A percentile compares a stretch with the other conserved stretches of the same genome.
Conservation (phyloP, 2,113 vertebrate species). For the Loxodonta africana region DNA sequence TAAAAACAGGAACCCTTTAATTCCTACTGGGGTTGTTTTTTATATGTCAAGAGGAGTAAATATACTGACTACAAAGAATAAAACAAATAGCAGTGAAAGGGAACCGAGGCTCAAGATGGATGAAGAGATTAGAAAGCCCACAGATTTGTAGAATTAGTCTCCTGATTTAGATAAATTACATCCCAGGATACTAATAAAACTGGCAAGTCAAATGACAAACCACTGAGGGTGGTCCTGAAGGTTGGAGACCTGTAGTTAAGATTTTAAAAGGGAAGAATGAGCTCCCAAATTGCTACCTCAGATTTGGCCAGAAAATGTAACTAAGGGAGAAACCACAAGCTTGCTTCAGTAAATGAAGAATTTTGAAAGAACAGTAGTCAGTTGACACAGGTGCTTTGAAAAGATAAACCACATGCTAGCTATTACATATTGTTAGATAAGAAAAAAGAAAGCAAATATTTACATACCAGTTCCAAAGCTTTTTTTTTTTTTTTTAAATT, state of each 20-base stretch:
- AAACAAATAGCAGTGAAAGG: slow-evolving; percentile 49
- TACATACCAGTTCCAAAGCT: not conserved
- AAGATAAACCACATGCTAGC: not conserved
- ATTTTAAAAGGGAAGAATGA: slow-evolving; percentile 50
- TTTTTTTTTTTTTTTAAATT: not conserved
- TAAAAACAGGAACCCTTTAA: not conserved
- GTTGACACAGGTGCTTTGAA: not conserved
- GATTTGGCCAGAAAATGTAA: slow-evolving; percentile 25
- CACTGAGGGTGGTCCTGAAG: not conserved
- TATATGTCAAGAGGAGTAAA: slow-evolving; percentile 65
- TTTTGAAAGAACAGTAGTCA: slow-evolving; percentile 17
- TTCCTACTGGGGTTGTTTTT: slow-evolving; percentile 33
- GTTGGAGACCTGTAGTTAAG: not conserved
- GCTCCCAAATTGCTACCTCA: slow-evolving; percentile 52
- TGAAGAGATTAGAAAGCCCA: slow-evolving; percentile 49
- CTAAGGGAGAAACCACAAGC: not conserved
- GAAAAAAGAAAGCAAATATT: slow-evolving; percentile 47
- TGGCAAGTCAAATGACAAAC: slow-evolving; percentile 41
- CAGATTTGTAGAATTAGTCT: slow-evolving; percentile 58
- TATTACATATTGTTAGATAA: not conserved
- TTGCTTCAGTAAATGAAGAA: not conserved
- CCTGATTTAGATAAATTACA: slow-evolving; percentile 66
- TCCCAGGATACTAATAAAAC: slow-evolving; percentile 62
- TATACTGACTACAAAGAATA: slow-evolving; percentile 29
- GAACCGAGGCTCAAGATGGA: slow-evolving; percentile 2